A percentile compares a stretch with the other conserved stretches of the same genome.
Evolutionary conservation across 2,113 vertebrate genomes (phyloP).

Genomic region (Corvus moneduloides): DNA sequence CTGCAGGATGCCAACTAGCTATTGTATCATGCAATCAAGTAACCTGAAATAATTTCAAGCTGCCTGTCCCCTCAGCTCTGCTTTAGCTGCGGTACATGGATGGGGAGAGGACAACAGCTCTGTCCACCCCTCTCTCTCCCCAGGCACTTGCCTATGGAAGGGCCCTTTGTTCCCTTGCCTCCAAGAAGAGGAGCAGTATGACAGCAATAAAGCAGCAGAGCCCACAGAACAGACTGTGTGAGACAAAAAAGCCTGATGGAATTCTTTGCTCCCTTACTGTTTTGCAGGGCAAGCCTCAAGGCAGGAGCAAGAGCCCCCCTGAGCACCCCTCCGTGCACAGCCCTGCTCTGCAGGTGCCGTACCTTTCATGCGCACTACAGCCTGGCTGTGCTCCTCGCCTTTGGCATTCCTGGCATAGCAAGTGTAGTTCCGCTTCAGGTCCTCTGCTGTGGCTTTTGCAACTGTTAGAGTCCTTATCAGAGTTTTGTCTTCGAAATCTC

Average conservation of each 20-base stretch:
- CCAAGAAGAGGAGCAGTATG: background rate
- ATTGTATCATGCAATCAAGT: background rate
- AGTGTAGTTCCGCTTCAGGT: constrained; percentile 79
- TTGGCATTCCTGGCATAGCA: constrained; percentile 77
- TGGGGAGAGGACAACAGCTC: background rate
- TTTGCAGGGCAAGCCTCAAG: background rate
- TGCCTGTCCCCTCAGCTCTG: background rate
- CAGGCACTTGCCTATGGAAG: background rate
- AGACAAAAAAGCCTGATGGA: background rate
- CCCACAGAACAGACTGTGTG: fast-evolving
- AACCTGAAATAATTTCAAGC: background rate
- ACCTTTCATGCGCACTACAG: constrained; percentile 76
- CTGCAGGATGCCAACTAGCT: background rate
- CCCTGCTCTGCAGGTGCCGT: background rate
- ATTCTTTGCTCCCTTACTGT: background rate
- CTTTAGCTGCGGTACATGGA: background rate
- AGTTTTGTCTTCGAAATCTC: constrained; percentile 61
- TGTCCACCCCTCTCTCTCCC: background rate
- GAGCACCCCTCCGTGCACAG: background rate
- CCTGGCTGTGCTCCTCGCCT: constrained; percentile 61
- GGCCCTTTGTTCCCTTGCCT: background rate
- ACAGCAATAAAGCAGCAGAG: background rate
- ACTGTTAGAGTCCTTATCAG: constrained; percentile 65
- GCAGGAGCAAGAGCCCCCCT: background rate
- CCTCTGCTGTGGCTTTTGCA: constrained; percentile 73